Conservation (phyloP, 2,113 vertebrate genomes). For the Chunga burmeisteri region DNA sequence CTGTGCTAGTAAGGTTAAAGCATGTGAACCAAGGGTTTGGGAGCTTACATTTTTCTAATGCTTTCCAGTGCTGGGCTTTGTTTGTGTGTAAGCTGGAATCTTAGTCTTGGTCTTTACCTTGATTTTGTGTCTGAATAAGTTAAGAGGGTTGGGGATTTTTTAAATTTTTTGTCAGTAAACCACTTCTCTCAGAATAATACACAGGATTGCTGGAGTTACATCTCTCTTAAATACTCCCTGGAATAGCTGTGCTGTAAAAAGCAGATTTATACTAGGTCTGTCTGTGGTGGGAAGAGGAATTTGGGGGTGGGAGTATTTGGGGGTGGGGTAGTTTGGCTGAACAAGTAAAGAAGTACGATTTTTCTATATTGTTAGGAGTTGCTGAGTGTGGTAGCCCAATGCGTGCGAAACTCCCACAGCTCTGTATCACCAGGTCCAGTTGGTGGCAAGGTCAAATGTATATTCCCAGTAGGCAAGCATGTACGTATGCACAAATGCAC, state of each 20-base stretch:
- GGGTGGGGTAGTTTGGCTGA: neutral
- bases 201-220: neutral
- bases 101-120: neutral
- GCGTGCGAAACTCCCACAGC: neutral
- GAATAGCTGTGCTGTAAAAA: neutral
- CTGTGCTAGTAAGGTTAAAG: neutral
- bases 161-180: neutral
- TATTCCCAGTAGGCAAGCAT: neutral
- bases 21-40: neutral
- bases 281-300: neutral
- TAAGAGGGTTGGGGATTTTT: neutral
- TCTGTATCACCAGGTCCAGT: neutral
- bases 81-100: neutral
- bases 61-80: neutral
- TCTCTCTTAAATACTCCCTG: neutral
- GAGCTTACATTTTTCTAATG: neutral
- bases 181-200: neutral
- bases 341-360: neutral
- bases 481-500: neutral
- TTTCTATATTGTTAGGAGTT: neutral
- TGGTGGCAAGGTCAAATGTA: accelerated
- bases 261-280: neutral
- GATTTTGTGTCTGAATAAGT: neutral
- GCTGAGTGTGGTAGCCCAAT: neutral
- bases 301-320: neutral